A percentile compares a stretch with the other conserved stretches of the same genome.
Evolutionary conservation across 2,113 vertebrate species (phyloP).

Genomic region (Tyrannus savana): DNA sequence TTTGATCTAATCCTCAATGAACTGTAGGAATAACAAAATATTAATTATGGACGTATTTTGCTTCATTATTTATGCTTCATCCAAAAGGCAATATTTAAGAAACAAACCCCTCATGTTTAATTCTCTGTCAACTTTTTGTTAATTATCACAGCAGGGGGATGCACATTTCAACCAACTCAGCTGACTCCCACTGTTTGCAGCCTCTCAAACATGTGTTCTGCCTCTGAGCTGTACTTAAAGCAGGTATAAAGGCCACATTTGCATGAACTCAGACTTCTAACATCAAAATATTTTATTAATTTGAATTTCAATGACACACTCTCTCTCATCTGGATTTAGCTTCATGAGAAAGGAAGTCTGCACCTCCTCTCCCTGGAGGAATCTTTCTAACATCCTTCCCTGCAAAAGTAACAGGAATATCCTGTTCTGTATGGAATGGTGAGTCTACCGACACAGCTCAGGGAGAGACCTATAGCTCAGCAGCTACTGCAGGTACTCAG

Average conservation of each 20-base stretch:
- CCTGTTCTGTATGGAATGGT: neutral
- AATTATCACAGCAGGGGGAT: conserved; percentile 21
- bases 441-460: neutral
- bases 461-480: neutral
- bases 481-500: neutral
- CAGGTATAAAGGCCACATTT: neutral
- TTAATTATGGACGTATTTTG: conserved; percentile 22
- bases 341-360: neutral
- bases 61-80: conserved; percentile 11
- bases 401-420: neutral
- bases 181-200: neutral
- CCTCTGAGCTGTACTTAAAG: neutral
- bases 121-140: conserved; percentile 21
- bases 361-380: neutral
- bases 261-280: neutral
- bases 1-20: neutral
- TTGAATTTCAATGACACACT: neutral
- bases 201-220: neutral
- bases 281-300: neutral
- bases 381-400: neutral
- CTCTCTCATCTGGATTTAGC: neutral
- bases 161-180: neutral
- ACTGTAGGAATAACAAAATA: neutral
- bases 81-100: conserved; percentile 31
- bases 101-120: conserved; percentile 19